Evolutionary conservation across 1,140 invertebrate genomes (phyloP).

Genomic region (silkworm (Bombyx mori)): DNA sequence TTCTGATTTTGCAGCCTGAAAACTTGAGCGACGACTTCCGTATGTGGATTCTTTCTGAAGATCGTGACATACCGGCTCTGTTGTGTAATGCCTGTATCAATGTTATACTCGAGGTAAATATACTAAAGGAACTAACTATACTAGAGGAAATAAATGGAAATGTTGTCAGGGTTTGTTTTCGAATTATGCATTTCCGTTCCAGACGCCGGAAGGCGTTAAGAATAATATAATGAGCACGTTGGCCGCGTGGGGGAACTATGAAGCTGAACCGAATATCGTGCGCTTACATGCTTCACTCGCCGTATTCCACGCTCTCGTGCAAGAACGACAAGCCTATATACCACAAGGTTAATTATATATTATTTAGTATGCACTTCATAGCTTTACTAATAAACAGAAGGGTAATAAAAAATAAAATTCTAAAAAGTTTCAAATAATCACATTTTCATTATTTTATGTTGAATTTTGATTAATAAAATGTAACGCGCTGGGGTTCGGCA

Average conservation of each 20-base stretch:
- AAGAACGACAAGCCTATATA: slow-evolving; percentile 54
- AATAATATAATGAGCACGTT: slow-evolving; percentile 44
- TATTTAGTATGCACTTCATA: too few species aligned
- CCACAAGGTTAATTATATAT: slow-evolving; percentile 32
- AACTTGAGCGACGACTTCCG: slow-evolving; percentile 49
- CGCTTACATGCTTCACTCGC: slow-evolving; percentile 42
- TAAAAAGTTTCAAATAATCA: too few species aligned
- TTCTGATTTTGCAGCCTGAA: slow-evolving; percentile 22
- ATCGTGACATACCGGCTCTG: slow-evolving; percentile 42
- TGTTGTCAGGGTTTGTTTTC: background rate
- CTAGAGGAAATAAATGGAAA: too few species aligned
- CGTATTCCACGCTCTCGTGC: slow-evolving; percentile 46
- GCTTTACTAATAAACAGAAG: too few species aligned
- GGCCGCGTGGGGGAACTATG: slow-evolving; percentile 35
- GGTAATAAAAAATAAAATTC: too few species aligned
- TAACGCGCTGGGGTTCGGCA: too few species aligned
- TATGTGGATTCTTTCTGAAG: slow-evolving; percentile 52
- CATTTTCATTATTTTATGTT: too few species aligned
- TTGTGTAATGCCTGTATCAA: slow-evolving; percentile 43
- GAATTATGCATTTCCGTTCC: background rate
- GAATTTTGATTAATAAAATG: too few species aligned
- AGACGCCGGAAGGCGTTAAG: slow-evolving; percentile 56
- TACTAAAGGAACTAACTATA: background rate
- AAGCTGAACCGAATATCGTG: slow-evolving; percentile 19
- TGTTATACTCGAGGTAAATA: slow-evolving; percentile 49